Percentiles rank a stretch among this genome's conserved stretches.
Evolutionary conservation across 1,140 invertebrate species (phyloP).

Genomic region (Cataglyphis hispanica): DNA sequence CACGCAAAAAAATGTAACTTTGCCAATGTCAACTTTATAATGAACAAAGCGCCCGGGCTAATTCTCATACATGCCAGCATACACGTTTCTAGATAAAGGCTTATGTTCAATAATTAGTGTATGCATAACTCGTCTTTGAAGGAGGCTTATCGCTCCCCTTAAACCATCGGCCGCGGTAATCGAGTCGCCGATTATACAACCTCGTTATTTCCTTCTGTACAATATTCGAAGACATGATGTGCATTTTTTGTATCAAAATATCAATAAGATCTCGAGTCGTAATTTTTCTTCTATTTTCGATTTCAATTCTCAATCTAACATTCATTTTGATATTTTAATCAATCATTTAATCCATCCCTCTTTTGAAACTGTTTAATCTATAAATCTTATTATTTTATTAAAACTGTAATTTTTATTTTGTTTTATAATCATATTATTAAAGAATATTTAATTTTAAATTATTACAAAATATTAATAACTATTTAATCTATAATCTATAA

Average conservation of each 20-base stretch:
- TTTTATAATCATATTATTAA: too few species aligned
- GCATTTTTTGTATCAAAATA: background rate
- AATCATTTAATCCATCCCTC: too few species aligned
- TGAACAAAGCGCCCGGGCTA: constrained; percentile 36
- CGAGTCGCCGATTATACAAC: constrained; percentile 30
- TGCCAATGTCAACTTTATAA: background rate
- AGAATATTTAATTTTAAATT: too few species aligned
- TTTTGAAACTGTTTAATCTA: too few species aligned
- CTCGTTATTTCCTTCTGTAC: background rate
- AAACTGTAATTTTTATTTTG: too few species aligned
- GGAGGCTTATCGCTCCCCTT: constrained; percentile 59
- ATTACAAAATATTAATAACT: too few species aligned
- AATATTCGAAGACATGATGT: background rate
- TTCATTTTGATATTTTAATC: too few species aligned
- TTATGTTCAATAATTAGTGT: constrained; percentile 63
- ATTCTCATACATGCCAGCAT: constrained; percentile 55
- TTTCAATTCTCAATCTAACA: too few species aligned
- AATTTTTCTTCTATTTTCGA: too few species aligned
- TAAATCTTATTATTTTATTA: too few species aligned
- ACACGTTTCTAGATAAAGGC: constrained; percentile 59
- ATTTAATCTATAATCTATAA: too few species aligned
- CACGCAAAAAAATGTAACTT: background rate
- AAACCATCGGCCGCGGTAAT: constrained; percentile 1
- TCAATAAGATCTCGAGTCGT: background rate
- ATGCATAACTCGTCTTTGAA: constrained; percentile 57